A percentile compares a stretch with the other conserved stretches of the same genome.
Conservation (phyloP, 2,888 invertebrate species). For the Rhagium mordax region DNA sequence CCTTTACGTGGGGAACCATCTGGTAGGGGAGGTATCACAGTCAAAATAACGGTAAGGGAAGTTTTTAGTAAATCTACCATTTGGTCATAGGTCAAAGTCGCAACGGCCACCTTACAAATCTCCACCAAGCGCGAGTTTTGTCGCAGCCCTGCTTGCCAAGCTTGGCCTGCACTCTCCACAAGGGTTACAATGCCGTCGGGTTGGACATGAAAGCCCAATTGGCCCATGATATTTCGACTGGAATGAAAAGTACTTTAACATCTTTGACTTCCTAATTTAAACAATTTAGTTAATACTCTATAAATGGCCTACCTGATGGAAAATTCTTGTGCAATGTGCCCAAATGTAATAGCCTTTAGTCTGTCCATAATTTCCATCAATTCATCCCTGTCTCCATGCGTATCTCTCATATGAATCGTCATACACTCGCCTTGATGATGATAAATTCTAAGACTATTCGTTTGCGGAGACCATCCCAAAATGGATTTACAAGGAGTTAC, state of each 20-base stretch:
- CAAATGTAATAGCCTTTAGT: constrained; percentile 85
- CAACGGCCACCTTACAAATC: constrained; percentile 81
- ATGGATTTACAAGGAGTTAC: constrained; percentile 88
- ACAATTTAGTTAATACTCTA: too few species aligned
- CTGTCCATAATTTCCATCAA: constrained; percentile 85
- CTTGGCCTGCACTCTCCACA: constrained; percentile 81
- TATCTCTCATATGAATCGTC: constrained; percentile 83
- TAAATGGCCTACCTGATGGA: constrained; percentile 74
- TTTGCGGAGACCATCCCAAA: constrained; percentile 76
- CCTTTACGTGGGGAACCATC: constrained; percentile 81
- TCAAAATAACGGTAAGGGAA: constrained; percentile 88
- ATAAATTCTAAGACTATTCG: constrained; percentile 83
- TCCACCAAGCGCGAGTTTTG: constrained; percentile 94
- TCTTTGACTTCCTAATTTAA: too few species aligned
- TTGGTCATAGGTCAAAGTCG: constrained; percentile 91
- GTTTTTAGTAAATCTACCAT: constrained; percentile 94
- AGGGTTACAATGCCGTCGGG: constrained; percentile 95
- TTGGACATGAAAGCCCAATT: constrained; percentile 92
- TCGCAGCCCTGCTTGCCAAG: constrained; percentile 88
- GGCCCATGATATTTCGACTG: constrained; percentile 83
- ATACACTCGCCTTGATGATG: constrained; percentile 96
- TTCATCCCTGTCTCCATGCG: constrained; percentile 79
- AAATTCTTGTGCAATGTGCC: constrained; percentile 84
- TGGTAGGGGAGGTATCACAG: constrained; percentile 82
- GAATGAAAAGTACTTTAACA: too few species aligned